These are phyloP conservation scores for Carcharodon carcharias DNA, from an alignment of 2,797 vertebrate genomes.

Conservation along the genomic window DNA sequence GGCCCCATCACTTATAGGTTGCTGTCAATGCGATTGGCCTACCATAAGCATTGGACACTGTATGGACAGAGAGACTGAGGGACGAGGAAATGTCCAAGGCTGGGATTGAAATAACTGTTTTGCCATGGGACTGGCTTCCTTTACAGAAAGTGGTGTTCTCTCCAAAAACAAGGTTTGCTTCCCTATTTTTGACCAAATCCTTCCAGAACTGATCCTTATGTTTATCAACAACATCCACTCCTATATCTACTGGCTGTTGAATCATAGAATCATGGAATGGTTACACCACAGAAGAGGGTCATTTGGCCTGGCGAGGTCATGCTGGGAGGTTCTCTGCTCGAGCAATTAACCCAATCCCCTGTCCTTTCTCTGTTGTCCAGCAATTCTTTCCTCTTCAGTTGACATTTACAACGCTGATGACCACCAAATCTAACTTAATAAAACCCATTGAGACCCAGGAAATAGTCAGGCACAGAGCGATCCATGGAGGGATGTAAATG, in stretches of 20 bases:
- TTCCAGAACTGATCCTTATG: background rate
- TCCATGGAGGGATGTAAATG: background rate
- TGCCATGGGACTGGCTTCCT: background rate
- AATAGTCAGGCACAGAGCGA: background rate
- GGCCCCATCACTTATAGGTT: background rate
- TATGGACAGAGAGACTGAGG: background rate
- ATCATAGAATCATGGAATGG: too few species aligned
- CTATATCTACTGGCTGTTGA: background rate
- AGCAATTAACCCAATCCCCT: too few species aligned
- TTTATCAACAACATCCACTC: background rate
- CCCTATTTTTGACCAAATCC: background rate
- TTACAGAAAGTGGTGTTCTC: background rate
- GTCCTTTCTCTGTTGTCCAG: too few species aligned
- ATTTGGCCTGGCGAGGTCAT: too few species aligned
- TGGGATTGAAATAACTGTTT: background rate
- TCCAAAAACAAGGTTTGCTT: background rate
- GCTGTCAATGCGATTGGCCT: background rate
- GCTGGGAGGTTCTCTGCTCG: too few species aligned
- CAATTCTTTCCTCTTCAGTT: background rate
- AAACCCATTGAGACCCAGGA: background rate
- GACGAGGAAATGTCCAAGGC: background rate
- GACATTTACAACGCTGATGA: background rate
- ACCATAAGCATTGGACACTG: background rate
- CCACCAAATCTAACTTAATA: background rate
- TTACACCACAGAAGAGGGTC: too few species aligned